A percentile compares a stretch with the other conserved stretches of the same genome.
These are phyloP conservation scores for Heliopora coerulea DNA, from an alignment of 92 coral and sea anemone genomes.

Conservation along the genomic window DNA sequence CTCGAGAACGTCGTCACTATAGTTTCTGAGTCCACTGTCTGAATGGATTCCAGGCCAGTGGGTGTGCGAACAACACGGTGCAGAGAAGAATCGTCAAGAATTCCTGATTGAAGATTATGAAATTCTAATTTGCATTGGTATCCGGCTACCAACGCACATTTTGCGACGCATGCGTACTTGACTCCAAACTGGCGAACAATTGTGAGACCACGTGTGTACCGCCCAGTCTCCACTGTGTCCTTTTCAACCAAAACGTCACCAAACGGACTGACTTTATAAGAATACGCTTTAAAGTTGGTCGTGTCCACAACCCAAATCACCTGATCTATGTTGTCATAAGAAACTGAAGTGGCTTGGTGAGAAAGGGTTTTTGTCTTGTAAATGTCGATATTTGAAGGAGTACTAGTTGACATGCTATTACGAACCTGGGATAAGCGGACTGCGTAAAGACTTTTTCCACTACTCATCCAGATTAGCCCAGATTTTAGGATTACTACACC, in stretches of 20 bases:
- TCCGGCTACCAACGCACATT: constrained; percentile 79
- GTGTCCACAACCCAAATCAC: constrained; percentile 85
- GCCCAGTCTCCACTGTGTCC: constrained; percentile 62
- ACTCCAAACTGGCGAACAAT: constrained; percentile 79
- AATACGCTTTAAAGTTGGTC: constrained; percentile 62
- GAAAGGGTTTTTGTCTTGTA: constrained; percentile 52
- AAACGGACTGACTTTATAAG: constrained; percentile 65
- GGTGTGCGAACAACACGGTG: constrained; percentile 91
- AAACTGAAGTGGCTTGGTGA: constrained; percentile 73
- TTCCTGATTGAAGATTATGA: constrained; percentile 60
- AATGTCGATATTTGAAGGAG: constrained; percentile 66
- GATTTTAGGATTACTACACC: constrained; percentile 77
- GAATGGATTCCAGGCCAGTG: constrained; percentile 85
- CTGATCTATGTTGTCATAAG: constrained; percentile 67
- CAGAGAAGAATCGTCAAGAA: constrained; percentile 67
- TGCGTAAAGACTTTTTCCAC: constrained; percentile 61
- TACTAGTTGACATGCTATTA: constrained; percentile 48
- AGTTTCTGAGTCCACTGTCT: constrained; percentile 56
- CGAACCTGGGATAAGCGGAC: constrained; percentile 58
- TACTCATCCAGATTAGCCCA: constrained; percentile 72
- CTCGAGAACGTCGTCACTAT: constrained; percentile 78
- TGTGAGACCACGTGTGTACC: constrained; percentile 80
- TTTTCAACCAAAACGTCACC: constrained; percentile 72
- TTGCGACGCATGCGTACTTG: constrained; percentile 76
- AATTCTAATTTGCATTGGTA: constrained; percentile 93